These are phyloP conservation scores for Crotalus tigris DNA, from an alignment of 2,113 vertebrate genomes.

Conservation along the genomic window DNA sequence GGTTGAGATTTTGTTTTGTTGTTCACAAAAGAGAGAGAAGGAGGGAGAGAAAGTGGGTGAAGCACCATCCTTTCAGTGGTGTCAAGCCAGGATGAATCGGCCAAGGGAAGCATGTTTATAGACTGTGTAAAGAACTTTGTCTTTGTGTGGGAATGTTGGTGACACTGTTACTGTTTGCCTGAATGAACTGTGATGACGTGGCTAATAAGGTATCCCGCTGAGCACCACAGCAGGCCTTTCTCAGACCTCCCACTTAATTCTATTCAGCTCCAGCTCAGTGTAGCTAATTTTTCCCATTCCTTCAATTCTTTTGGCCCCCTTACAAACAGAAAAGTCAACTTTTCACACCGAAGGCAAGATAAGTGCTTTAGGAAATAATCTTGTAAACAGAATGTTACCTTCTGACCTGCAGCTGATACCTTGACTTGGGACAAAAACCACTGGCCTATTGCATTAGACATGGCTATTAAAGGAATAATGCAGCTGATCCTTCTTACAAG, in stretches of 20 bases:
- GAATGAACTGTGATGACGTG: constrained; percentile 86
- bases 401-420: constrained; percentile 92
- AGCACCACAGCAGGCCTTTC: constrained; percentile 63
- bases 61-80: constrained; percentile 72
- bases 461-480: constrained; percentile 89
- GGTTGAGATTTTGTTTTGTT: constrained; percentile 45
- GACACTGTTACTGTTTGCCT: constrained; percentile 85
- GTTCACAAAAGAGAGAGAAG: constrained; percentile 6
- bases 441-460: constrained; percentile 84
- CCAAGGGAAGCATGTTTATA: constrained; percentile 86
- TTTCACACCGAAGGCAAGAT: constrained; percentile 81
- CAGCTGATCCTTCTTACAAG: constrained; percentile 71
- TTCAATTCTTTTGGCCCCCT: constrained; percentile 77
- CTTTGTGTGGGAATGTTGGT: constrained; percentile 87
- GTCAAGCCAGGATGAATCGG: constrained; percentile 82
- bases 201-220: constrained; percentile 79
- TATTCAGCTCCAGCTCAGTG: constrained; percentile 85
- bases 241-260: constrained; percentile 84
- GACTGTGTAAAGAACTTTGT: constrained; percentile 89
- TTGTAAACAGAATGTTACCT: constrained; percentile 95
- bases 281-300: constrained; percentile 85
- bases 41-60: neutral
- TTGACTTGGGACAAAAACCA: constrained; percentile 83
- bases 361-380: constrained; percentile 90
- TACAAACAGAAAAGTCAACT: constrained; percentile 87